These are phyloP conservation scores for Calameuta filiformis DNA, from an alignment of 2,888 invertebrate species.

Conservation along the genomic window DNA sequence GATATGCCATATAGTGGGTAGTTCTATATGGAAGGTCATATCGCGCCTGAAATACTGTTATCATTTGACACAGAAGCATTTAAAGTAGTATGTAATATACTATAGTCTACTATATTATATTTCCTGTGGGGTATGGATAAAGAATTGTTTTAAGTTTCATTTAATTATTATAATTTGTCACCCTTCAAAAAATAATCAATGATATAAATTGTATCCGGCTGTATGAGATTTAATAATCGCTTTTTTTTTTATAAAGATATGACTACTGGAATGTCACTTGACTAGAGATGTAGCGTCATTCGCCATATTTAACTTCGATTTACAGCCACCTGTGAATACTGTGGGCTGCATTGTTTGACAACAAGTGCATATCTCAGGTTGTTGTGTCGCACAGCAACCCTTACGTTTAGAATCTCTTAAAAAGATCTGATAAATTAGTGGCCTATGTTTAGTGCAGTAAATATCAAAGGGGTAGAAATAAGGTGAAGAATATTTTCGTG, in stretches of 20 bases:
- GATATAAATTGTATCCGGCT: background rate
- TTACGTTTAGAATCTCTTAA: background rate
- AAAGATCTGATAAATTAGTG: conserved; percentile 7
- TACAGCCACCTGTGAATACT: conserved; percentile 34
- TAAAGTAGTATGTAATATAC: background rate
- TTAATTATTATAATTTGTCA: background rate
- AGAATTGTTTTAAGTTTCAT: background rate
- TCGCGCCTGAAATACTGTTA: background rate
- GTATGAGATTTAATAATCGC: background rate
- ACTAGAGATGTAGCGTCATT: conserved; percentile 34
- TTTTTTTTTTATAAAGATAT: conserved; percentile 3
- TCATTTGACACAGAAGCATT: background rate
- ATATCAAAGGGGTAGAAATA: conserved; percentile 16
- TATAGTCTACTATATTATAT: background rate
- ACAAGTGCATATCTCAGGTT: conserved; percentile 21
- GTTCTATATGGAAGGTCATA: background rate
- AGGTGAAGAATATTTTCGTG: conserved; percentile 26
- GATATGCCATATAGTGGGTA: background rate
- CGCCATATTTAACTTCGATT: conserved; percentile 34
- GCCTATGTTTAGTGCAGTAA: conserved; percentile 5
- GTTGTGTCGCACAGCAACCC: background rate
- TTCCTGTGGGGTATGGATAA: background rate
- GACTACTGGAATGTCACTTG: conserved; percentile 18
- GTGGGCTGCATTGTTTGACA: conserved; percentile 23
- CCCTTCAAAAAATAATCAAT: background rate